phyloP scores from a whole-genome alignment of 2,888 invertebrate genomes.

The Capitulum mitella region DNA sequence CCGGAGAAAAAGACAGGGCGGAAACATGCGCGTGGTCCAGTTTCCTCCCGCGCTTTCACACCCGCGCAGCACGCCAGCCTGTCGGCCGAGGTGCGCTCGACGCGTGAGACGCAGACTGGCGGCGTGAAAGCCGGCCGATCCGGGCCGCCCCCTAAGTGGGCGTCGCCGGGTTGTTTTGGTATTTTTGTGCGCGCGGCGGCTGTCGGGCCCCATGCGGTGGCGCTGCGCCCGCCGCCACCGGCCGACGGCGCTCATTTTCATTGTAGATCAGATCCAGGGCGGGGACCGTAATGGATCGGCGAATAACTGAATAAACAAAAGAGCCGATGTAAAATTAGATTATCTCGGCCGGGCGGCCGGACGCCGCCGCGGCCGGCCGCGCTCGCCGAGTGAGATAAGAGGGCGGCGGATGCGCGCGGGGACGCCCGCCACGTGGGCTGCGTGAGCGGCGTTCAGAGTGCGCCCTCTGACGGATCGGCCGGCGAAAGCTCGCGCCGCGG shows the following conservation, averaged over 20 bases:
- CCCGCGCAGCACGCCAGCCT: not conserved
- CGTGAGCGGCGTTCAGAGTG: not conserved
- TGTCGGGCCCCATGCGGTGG: not conserved
- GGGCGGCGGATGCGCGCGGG: not conserved
- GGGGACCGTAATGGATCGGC: slow-evolving; percentile 4
- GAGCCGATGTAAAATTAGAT: slow-evolving; percentile 18
- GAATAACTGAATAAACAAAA: slow-evolving; percentile 23
- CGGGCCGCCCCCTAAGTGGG: not conserved
- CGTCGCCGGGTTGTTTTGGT: not conserved
- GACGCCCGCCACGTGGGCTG: not conserved
- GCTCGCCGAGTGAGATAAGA: not conserved
- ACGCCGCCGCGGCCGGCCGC: not conserved
- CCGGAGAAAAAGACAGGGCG: not conserved
- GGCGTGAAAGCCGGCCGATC: too few relatives aligned
- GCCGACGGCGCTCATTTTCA: not conserved
- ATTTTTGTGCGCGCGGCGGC: not conserved
- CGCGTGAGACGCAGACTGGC: too few relatives aligned
- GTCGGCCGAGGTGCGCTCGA: not conserved
- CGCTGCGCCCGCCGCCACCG: not conserved
- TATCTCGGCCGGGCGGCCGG: not conserved
- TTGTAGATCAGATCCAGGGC: slow-evolving; percentile 9
- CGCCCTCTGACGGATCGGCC: not conserved
- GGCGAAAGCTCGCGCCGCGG: too few relatives aligned
- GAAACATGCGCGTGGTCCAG: not conserved
- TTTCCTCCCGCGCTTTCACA: not conserved